Conservation (phyloP, 64 coral and sea anemone species). For the Montipora cactus region DNA sequence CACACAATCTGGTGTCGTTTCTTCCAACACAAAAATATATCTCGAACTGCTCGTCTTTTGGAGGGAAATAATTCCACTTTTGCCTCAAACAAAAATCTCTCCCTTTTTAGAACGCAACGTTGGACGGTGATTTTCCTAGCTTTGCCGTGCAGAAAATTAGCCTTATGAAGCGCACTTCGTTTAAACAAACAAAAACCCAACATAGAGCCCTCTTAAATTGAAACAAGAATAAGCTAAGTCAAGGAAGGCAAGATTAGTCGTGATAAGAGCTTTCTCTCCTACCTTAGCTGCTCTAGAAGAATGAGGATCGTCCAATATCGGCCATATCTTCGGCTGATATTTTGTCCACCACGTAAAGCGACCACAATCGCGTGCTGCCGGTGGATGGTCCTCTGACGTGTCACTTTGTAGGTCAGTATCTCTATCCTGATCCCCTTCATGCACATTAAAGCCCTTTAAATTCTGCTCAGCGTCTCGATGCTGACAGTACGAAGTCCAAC, state of each 20-base stretch:
- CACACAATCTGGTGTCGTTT: background rate
- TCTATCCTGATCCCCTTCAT: constrained; percentile 36
- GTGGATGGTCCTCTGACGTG: constrained; percentile 29
- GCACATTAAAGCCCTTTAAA: constrained; percentile 87
- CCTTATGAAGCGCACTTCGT: background rate
- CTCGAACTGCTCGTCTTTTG: no score
- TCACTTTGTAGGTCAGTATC: constrained; percentile 71
- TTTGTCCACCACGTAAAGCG: constrained; percentile 75
- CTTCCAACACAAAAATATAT: background rate
- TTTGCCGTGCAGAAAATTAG: background rate
- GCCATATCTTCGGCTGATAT: constrained; percentile 83
- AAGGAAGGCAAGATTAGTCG: background rate
- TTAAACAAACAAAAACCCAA: background rate
- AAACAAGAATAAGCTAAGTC: background rate
- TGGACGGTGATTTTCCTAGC: no score
- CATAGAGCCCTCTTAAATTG: background rate
- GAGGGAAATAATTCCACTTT: no score
- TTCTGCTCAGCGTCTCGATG: constrained; percentile 91
- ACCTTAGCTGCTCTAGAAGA: constrained; percentile 95
- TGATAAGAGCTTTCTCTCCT: background rate
- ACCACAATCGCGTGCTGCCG: constrained; percentile 26
- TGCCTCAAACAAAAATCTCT: no score
- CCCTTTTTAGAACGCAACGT: background rate
- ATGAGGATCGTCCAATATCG: constrained; percentile 85
- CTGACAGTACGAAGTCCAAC: constrained; percentile 87